phyloP scores from a whole-genome alignment of 2,797 vertebrate species.

The Pangasius sanitwongsei region DNA sequence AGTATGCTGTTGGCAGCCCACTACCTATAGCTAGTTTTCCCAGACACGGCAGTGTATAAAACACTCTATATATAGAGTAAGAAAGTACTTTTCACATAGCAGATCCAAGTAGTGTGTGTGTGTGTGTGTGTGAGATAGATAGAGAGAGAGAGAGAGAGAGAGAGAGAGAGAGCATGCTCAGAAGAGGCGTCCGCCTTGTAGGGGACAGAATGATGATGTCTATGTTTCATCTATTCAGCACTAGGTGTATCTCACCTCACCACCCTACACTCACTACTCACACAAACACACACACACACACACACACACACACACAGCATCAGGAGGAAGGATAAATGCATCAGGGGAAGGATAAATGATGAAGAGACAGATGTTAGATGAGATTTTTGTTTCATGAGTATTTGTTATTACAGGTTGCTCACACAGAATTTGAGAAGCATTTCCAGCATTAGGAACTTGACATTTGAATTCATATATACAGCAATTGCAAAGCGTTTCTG shows the following conservation, averaged over 20 bases:
- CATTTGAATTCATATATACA: not conserved
- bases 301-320: not conserved
- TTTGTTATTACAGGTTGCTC: not conserved
- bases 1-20: constrained; percentile 45
- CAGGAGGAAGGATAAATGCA: no score
- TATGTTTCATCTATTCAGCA: constrained; percentile 2
- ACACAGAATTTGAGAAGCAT: not conserved
- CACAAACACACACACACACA: not conserved
- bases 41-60: constrained; percentile 53
- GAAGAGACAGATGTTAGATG: not conserved
- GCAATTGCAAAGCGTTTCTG: not conserved
- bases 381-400: not conserved
- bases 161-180: not conserved
- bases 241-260: not conserved
- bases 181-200: not conserved
- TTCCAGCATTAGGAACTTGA: not conserved
- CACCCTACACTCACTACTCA: not conserved
- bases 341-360: not conserved
- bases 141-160: not conserved
- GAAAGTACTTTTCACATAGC: constrained; percentile 34
- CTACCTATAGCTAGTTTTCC: constrained; percentile 46
- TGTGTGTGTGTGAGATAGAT: constrained; percentile 14
- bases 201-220: not conserved
- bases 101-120: constrained; percentile 3
- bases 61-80: constrained; percentile 56